Base-by-base conservation (phyloP, 2,797 vertebrate species). In the Distichodus sexfasciatus region DNA sequence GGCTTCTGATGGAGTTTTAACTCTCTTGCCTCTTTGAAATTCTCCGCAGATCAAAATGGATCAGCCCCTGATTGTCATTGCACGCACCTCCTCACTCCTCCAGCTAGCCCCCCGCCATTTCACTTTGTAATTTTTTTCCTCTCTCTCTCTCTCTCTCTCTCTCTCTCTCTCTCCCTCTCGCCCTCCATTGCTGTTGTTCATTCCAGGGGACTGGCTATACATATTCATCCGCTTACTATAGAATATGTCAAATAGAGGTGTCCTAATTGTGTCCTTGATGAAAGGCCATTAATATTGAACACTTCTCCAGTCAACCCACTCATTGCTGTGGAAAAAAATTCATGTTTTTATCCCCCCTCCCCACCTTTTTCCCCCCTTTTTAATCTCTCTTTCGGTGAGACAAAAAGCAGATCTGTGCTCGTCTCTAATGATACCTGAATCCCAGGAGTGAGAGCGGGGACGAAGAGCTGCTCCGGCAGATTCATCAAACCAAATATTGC, bases 201-300 rank as follows among this genome's bases (percentile, higher is more conserved):
- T 85, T 91, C 76, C 82, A 60, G 74, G 81, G 80, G 84, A 87
- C 78, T 74, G 61, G 50, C 60, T 79, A 85, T 89, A 91, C 90
- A 90, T 91, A 91, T 91, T 90, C 84, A 89, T 89, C 74, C 67
- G 58, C 76, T 78, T 82, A 80, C 86, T 90, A 89, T 87, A 86
- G 85, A 85, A 90, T 84, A 86, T 91, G 89, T 91, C 89, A 90
- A 82, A 90, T 82, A 87, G 87, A 90, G 88, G 89, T 88, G 90
- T 91, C 87, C 90, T 92, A 91, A 92, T 91, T 92, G 90, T 90
- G 89, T 91, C 89, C 90, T 92, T 91, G 87, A 91, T 92, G 90
- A 92, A 91, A 90, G 87, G 82, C 89, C 87, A 91, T 91, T 90
- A 89, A 92, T 92, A 91, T 90, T 90, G 90, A 91, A 90, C 86